A percentile compares a stretch with the other conserved stretches of the same genome.
These are phyloP conservation scores for Syrphus vitripennis DNA, from an alignment of 2,888 invertebrate species.

Conservation along the genomic window DNA sequence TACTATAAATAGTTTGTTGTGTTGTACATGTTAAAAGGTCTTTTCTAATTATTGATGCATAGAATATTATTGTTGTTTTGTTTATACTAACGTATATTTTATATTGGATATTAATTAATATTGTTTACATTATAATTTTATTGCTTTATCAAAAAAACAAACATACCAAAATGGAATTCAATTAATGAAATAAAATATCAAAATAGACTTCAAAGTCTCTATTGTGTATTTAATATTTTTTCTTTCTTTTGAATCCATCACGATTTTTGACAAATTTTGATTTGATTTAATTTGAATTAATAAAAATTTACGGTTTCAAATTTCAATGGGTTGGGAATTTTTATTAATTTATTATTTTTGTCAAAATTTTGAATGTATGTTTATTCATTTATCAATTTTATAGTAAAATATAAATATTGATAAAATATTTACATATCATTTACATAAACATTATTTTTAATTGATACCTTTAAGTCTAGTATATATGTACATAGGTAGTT, in stretches of 20 bases:
- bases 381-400: neutral
- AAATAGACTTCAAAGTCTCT: neutral
- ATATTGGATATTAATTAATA: neutral
- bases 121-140: constrained; percentile 4
- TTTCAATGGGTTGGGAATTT: neutral
- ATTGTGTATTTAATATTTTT: neutral
- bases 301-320: constrained; percentile 2
- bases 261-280: constrained; percentile 13
- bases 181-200: neutral
- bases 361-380: neutral
- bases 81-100: neutral
- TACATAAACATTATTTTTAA: no score
- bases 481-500: no score
- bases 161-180: neutral
- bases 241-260: neutral
- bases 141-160: neutral
- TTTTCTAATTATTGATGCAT: neutral
- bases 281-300: neutral
- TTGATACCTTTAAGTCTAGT: no score
- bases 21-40: neutral
- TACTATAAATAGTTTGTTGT: neutral
- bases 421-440: no score
- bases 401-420: no score
- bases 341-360: neutral
- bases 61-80: neutral